These are phyloP conservation scores for Trichoplusia ni DNA, from an alignment of 1,140 invertebrate genomes.

Conservation along the genomic window DNA sequence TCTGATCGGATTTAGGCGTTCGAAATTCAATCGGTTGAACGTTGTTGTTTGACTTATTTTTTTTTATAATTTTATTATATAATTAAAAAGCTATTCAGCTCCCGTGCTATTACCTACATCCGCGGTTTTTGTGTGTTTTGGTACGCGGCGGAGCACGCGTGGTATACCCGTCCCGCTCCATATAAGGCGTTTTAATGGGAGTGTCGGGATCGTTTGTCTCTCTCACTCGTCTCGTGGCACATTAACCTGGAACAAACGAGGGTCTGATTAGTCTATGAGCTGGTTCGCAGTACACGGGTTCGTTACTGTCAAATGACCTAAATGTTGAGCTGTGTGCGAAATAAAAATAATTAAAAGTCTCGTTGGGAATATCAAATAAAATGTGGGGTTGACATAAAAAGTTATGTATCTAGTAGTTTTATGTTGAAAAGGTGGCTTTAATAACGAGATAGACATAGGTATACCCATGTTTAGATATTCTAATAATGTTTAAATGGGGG, in stretches of 20 bases:
- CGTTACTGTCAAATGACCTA: conserved; percentile 29
- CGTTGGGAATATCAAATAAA: neutral
- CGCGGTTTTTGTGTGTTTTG: conserved; percentile 60
- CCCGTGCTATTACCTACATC: conserved; percentile 65
- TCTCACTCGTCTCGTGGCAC: conserved; percentile 49
- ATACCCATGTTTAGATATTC: no score
- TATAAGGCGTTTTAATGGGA: conserved; percentile 66
- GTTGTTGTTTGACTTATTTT: conserved; percentile 13
- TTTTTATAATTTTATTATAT: conserved; percentile 10
- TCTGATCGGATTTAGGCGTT: conserved; percentile 47
- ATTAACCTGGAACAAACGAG: conserved; percentile 68
- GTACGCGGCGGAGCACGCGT: conserved; percentile 63
- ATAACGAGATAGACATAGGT: no score
- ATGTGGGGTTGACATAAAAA: neutral
- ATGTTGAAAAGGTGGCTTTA: no score
- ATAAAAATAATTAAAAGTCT: conserved; percentile 9
- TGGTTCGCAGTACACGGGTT: neutral
- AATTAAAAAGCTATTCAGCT: conserved; percentile 37
- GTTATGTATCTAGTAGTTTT: no score
- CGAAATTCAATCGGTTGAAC: conserved; percentile 41
- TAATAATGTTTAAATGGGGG: no score
- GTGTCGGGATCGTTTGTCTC: conserved; percentile 48
- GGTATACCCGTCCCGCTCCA: conserved; percentile 68
- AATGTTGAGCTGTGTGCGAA: conserved; percentile 2
- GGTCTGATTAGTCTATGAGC: conserved; percentile 43